Conservation (phyloP, 1,140 invertebrate genomes). For the Vollenhovia emeryi region DNA sequence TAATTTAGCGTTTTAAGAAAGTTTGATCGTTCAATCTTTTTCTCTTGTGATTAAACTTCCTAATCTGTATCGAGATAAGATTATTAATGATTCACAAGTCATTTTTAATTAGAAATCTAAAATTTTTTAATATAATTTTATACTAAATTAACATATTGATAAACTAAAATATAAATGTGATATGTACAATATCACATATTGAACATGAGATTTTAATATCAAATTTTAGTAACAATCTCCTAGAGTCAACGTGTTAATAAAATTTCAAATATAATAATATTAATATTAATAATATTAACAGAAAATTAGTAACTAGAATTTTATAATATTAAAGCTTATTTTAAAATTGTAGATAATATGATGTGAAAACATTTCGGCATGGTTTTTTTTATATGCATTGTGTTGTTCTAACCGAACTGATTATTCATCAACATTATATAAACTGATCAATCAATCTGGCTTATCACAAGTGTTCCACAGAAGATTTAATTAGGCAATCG, state of each 20-base stretch:
- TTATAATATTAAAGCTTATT: too few relatives aligned
- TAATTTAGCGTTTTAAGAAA: conserved; percentile 11
- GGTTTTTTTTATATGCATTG: too few relatives aligned
- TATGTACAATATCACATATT: neutral
- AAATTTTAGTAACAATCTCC: neutral
- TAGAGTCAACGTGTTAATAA: neutral
- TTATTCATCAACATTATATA: too few relatives aligned
- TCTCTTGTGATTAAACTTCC: neutral
- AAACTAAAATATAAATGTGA: neutral
- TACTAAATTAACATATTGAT: neutral
- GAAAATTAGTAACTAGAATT: neutral
- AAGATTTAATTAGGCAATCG: neutral
- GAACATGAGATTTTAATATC: neutral
- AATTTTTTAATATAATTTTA: neutral
- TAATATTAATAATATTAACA: neutral
- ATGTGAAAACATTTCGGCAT: too few relatives aligned
- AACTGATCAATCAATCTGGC: too few relatives aligned
- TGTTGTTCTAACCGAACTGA: too few relatives aligned
- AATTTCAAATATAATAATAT: neutral
- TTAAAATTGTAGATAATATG: too few relatives aligned
- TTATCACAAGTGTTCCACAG: neutral
- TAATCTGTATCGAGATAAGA: conserved; percentile 14
- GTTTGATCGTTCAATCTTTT: conserved; percentile 17
- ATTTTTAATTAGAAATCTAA: conserved; percentile 9
- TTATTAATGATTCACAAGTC: neutral